Percentiles rank a stretch among this genome's conserved stretches.
Evolutionary conservation across 2,797 vertebrate species (phyloP).

Genomic region (Garrulus glandarius): DNA sequence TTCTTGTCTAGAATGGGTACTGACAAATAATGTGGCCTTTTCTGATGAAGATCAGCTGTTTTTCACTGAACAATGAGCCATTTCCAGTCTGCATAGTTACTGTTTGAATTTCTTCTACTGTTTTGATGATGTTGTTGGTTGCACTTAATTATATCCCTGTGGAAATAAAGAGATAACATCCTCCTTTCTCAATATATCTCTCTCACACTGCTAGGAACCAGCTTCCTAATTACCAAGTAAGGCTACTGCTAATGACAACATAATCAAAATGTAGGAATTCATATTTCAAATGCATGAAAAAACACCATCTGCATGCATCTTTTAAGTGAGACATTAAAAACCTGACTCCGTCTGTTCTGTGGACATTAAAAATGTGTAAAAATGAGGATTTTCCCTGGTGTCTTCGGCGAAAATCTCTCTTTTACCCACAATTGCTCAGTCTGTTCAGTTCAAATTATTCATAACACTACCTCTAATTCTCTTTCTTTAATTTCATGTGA

Average conservation of each 20-base stretch:
- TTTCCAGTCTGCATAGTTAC: background rate
- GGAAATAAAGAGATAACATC: conserved; percentile 53
- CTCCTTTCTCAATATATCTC: conserved; percentile 29
- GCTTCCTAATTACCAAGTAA: conserved; percentile 29
- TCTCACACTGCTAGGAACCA: conserved; percentile 16
- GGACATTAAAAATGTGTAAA: conserved; percentile 66
- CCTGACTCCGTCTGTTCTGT: conserved; percentile 56
- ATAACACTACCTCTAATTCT: conserved; percentile 23
- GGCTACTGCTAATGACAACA: conserved; percentile 55
- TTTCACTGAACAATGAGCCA: background rate
- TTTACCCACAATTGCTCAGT: conserved; percentile 31
- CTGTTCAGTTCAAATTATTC: conserved; percentile 51
- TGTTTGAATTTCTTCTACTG: conserved; percentile 15
- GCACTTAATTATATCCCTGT: conserved; percentile 44
- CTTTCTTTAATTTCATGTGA: conserved; percentile 20
- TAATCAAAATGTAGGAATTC: conserved; percentile 50
- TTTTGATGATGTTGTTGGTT: conserved; percentile 29
- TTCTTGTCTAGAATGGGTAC: background rate
- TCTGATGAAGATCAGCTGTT: background rate
- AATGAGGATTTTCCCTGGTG: conserved; percentile 56
- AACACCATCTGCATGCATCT: conserved; percentile 63
- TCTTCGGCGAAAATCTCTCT: conserved; percentile 26
- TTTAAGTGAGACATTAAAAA: conserved; percentile 65
- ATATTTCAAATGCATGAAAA: conserved; percentile 42
- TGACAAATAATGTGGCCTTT: background rate